phyloP scores from a whole-genome alignment of 2,113 vertebrate species.

The Gorilla gorilla region DNA sequence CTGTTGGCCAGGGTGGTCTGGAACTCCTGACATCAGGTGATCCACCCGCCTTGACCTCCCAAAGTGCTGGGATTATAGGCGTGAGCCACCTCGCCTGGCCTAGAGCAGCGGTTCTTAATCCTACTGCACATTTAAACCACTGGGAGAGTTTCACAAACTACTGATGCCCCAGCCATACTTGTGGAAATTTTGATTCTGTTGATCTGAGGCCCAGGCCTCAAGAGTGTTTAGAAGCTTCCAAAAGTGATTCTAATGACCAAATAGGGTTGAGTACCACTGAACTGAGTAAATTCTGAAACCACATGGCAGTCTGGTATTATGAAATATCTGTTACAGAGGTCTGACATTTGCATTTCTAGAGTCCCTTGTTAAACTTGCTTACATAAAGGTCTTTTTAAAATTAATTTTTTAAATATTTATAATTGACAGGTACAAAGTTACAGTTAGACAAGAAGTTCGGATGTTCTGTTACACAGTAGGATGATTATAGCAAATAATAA shows the following conservation, averaged over 20 bases:
- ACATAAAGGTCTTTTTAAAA: background rate
- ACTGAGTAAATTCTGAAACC: background rate
- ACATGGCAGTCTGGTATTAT: background rate
- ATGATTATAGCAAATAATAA: background rate
- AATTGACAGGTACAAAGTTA: background rate
- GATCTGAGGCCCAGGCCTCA: background rate
- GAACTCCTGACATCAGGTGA: no score
- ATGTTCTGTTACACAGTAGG: background rate
- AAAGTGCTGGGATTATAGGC: no score
- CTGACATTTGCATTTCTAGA: background rate
- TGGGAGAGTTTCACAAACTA: background rate
- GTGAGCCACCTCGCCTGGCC: background rate
- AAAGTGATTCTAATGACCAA: background rate
- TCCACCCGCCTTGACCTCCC: no score
- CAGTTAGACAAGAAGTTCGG: background rate
- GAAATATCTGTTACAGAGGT: background rate
- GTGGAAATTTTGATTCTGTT: background rate
- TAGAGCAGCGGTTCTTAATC: background rate
- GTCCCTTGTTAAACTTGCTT: background rate
- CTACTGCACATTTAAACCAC: rapidly evolving
- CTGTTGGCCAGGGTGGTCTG: no score
- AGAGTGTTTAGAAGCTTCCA: background rate
- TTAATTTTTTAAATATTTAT: background rate
- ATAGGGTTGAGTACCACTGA: background rate
- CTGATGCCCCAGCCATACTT: background rate